phyloP scores from a whole-genome alignment of 2,797 vertebrate genomes.

The Catostomus latipinnis region DNA sequence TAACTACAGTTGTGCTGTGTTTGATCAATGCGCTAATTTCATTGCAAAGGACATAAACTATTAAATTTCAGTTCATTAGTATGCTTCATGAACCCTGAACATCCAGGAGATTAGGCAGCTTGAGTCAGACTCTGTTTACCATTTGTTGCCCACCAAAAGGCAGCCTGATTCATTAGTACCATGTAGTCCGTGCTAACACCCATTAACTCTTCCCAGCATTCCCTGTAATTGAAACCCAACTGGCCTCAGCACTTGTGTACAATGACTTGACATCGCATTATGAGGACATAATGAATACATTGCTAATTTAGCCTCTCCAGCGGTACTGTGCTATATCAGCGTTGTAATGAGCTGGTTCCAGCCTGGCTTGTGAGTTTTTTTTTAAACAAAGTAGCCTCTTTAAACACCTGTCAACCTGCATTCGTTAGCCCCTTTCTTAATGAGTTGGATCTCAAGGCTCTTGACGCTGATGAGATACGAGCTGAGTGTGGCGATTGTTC shows the following conservation, averaged over 20 bases:
- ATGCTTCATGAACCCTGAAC: conserved; percentile 4
- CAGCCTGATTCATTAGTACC: conserved; percentile 33
- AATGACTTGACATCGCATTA: conserved; percentile 31
- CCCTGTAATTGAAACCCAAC: conserved; percentile 48
- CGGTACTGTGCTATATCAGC: not conserved
- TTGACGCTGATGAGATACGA: conserved; percentile 64
- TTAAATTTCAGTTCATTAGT: conserved; percentile 20
- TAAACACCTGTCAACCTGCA: conserved; percentile 48
- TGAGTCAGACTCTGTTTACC: conserved; percentile 27
- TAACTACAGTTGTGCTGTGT: conserved; percentile 12
- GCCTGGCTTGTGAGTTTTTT: not conserved
- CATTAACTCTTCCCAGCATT: conserved; percentile 46
- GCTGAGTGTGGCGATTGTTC: conserved; percentile 63
- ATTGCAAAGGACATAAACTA: conserved; percentile 28
- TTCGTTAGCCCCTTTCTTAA: conserved; percentile 54
- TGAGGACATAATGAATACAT: conserved; percentile 34
- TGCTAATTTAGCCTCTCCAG: conserved; percentile 60
- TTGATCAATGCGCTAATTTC: conserved; percentile 42
- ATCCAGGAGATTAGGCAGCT: conserved; percentile 17
- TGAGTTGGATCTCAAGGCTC: conserved; percentile 46
- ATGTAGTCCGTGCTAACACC: conserved; percentile 28
- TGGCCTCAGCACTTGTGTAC: conserved; percentile 30
- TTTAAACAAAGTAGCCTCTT: conserved; percentile 28
- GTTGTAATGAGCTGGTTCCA: conserved; percentile 18
- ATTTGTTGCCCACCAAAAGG: conserved; percentile 26